phyloP scores from a whole-genome alignment of 2,113 vertebrate genomes.

The Neolamprologus sp. region DNA sequence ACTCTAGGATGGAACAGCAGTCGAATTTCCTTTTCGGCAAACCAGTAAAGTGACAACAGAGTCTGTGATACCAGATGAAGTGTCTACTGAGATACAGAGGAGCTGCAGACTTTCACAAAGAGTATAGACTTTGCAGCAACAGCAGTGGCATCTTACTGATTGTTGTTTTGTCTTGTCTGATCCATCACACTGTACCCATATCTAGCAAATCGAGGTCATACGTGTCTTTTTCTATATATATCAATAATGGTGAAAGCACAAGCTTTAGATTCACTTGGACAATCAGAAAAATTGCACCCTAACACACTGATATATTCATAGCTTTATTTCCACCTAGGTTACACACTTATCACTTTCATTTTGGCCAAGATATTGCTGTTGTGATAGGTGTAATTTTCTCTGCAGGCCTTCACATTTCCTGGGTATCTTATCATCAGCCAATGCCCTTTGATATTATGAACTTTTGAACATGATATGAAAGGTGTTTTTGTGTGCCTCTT shows the following conservation, averaged over 20 bases:
- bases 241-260: conserved; percentile 19
- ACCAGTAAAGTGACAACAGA: not conserved
- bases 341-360: conserved; percentile 62
- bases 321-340: conserved; percentile 43
- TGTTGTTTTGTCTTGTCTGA: conserved; percentile 25
- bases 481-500: conserved; percentile 3
- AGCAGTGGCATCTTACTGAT: not conserved
- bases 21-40: conserved; percentile 6
- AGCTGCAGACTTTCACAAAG: not conserved
- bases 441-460: conserved; percentile 52
- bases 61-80: not conserved
- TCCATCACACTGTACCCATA: conserved; percentile 1
- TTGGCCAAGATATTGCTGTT: conserved; percentile 50
- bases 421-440: conserved; percentile 46
- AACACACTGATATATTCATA: conserved; percentile 57
- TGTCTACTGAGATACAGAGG: not conserved
- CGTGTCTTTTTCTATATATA: conserved; percentile 16
- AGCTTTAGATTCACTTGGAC: conserved; percentile 25
- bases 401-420: conserved; percentile 45
- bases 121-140: not conserved
- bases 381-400: conserved; percentile 59
- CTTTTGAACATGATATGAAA: conserved; percentile 43
- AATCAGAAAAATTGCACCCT: conserved; percentile 37
- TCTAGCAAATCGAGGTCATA: conserved; percentile 21
- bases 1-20: not conserved